Base-by-base conservation (phyloP, 23 tunicate genomes). In the Corella eumyota region DNA sequence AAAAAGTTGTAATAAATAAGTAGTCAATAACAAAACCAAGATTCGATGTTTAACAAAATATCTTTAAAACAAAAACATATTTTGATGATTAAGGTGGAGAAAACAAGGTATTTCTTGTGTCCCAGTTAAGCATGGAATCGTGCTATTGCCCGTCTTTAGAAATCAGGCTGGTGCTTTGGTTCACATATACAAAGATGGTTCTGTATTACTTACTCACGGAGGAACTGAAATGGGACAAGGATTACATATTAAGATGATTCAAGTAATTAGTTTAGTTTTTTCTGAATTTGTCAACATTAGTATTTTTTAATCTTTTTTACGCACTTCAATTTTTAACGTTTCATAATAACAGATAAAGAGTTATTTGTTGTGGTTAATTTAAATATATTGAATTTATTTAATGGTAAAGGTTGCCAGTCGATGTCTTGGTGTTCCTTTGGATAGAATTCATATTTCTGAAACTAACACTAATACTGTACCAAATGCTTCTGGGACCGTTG, bases 141-240 rank as follows among this genome's bases (percentile, higher is more conserved):
- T 54, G 3, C 36, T 50, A 40, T 21, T 30, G 5, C 60, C 64
- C 2, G 45, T 30, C 22, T 48, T 61, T 32, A 5, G 67, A 31
- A 73, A 81, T 40, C 97, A 90, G 47, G 97, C 67, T 34, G 97
- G 97, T 1, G 90, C 90, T 17, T 65, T 90, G 37, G 97, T 90
- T 23, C 68, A 73, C 22, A 66, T 90, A 25, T 90, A 90, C 34
- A 47, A 51, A 20, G 97, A 90, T 57, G 97, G 97, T 25, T 61
- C 82, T 7, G 97, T 90, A 23, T 52, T 71, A 9, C 44, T 90
- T 24, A 64, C 82, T 13, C 97, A 90, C 61, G 97, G 97, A 30
- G 97, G 97, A 0, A 68, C 75, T n/a, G 97, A 90, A 54, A 90
- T 90, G 97, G 97, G 97, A 2, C 97, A 90, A 68, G 97, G 97